Base-by-base conservation (phyloP, 2,797 vertebrate genomes). In the Hipposideros larvatus region DNA sequence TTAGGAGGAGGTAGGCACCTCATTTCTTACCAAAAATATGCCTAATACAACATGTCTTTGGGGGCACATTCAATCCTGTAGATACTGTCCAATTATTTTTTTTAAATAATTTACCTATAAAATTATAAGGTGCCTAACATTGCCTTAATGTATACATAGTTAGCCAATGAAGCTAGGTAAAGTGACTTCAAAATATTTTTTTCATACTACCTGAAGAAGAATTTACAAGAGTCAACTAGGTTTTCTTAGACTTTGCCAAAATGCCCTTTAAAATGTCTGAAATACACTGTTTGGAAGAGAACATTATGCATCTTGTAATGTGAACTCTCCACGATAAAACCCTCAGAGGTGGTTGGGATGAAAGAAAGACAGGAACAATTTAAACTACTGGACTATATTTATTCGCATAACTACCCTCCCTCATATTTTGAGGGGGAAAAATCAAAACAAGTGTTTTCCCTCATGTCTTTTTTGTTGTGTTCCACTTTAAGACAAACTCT, bases 81-180 rank as follows among this genome's bases (percentile, higher is more conserved):
- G 55, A 70, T 93, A 82, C 41, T 77, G 11, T 85, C 73, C 65
- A 96, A 83, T 51, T 83, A 70, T 75, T 43, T 9, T 43, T 43
- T 94, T 93, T 83, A 89, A 87, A 14, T 75, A 14, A 13, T 92
- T 95, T 83, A 89, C 46, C 66, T 91, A 70, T 88, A 91, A 94
- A 63, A 63, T 61, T 28, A 61, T 28, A 63, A 63, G 61, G 53
- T 97, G 79, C 90, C 91, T 89, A 75, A 93, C 55, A 91, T 71
- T 97, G 87, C 90, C 86, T 96, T 96, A 87, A 93, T 94, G 92
- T 96, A 80, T 92, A 92, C 31, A 51, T 88, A 95, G 94, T 95
- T 89, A 96, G n/a, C 28, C 68, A 95, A 90, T 79, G 89, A 91
- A 91, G 28, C 68, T 90, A 97, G 61, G 73, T 94, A 82, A 92